These are phyloP conservation scores for Electrophaes corylata DNA, from an alignment of 2,888 invertebrate species.

Conservation along the genomic window DNA sequence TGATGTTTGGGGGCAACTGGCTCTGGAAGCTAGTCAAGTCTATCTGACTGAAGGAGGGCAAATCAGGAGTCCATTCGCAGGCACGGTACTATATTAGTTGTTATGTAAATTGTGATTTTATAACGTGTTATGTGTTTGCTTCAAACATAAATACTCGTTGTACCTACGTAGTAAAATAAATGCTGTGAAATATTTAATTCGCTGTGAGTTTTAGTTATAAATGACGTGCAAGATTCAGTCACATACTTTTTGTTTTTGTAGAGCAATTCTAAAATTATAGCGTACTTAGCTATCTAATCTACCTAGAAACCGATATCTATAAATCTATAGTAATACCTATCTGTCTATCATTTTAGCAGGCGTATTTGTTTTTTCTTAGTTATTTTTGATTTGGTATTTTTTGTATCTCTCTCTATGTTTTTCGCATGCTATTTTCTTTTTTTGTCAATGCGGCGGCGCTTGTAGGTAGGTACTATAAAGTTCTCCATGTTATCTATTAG, in stretches of 20 bases:
- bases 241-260: neutral
- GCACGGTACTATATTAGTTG: conserved; percentile 90
- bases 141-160: conserved; percentile 1
- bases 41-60: conserved; percentile 92
- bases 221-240: neutral
- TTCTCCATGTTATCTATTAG: no score
- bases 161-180: conserved; percentile 2
- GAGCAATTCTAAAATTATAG: no score
- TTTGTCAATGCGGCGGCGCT: no score
- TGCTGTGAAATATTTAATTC: neutral
- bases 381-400: no score
- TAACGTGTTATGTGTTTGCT: conserved; percentile 12
- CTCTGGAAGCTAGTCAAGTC: conserved; percentile 93
- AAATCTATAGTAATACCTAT: no score
- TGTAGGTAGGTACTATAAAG: no score
- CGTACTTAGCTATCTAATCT: no score
- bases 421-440: no score
- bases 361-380: no score
- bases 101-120: conserved; percentile 31
- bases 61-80: conserved; percentile 91
- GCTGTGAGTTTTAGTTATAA: neutral
- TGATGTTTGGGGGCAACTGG: conserved; percentile 95
- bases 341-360: no score
- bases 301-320: no score
- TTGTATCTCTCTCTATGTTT: no score